These are phyloP conservation scores for Dynastes tityus DNA, from an alignment of 2,888 invertebrate species.

Conservation along the genomic window DNA sequence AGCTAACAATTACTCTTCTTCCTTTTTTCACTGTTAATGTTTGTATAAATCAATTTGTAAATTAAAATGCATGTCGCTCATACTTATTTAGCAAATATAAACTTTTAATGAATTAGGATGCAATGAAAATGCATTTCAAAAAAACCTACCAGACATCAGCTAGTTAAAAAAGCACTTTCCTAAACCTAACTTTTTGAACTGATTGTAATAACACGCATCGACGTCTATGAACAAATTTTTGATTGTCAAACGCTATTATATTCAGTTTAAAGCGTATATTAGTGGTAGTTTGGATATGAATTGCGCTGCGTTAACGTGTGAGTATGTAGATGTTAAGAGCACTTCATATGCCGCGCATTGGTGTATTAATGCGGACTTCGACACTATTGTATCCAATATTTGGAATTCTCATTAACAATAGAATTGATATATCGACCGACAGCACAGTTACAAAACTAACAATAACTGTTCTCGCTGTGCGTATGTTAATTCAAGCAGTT, in stretches of 20 bases:
- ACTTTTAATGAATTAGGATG: no score
- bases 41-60: no score
- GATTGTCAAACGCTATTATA: background rate
- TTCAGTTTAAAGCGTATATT: slow-evolving; percentile 1
- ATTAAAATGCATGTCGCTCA: no score
- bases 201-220: no score
- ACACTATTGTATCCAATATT: slow-evolving; percentile 26
- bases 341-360: background rate
- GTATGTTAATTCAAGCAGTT: slow-evolving; percentile 34
- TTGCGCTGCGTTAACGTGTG: background rate
- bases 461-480: slow-evolving; percentile 15
- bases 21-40: no score
- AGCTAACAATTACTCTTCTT: no score
- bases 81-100: no score
- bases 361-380: slow-evolving; percentile 26
- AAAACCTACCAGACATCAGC: no score
- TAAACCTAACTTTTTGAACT: no score
- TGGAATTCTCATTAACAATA: slow-evolving; percentile 33
- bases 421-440: slow-evolving; percentile 17
- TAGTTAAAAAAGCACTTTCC: no score
- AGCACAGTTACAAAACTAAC: slow-evolving; percentile 27
- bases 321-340: background rate
- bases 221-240: background rate
- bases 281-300: background rate
- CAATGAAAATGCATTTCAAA: no score